Base-by-base conservation (phyloP, 2,797 vertebrate genomes). In the Taeniopygia guttata region DNA sequence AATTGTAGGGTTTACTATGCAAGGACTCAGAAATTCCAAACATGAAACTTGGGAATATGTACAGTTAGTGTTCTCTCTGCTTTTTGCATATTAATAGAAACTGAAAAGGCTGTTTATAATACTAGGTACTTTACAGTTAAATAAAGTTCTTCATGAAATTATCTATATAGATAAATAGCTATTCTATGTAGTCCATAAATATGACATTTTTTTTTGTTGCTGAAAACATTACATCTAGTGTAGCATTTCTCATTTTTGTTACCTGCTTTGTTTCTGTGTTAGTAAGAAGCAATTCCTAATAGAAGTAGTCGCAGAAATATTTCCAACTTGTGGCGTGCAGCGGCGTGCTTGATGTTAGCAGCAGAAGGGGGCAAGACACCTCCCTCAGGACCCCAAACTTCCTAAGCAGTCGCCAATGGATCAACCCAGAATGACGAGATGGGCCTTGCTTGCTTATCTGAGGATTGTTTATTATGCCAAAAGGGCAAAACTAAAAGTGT, bases 71-170 rank as follows among this genome's bases (percentile, higher is more conserved):
- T 43, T 91, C 42, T 84, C 29, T 36, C 26, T 82, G 34, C 32
- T 76, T 51, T 25, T 48, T 3, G 1, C 34, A 34, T 0, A 0
- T 11, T 25, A 48, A 76, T 21, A 63, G 11, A 64, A 62, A 54
- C n/a, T 59, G 62, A 55, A 56, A 56, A 52, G n/a, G 75, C 15
- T 79, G 5, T 30, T 17, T 81, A 1, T 49, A 20, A 6, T 34
- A 8, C 16, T 32, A 13, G 40, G 11, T 25, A 22, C 4, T 84
- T 48, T 17, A 60, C 5, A 54, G 29, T 12, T 55, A 42, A n/a
- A 54, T 11, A 22, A 7, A 66, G 16, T 64, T 84, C 4, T 67
- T 48, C 1, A 8, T 46, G 34, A 27, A 45, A 3, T 52, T 58
- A 48, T 15, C n/a, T 22, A 7, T 58, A 17, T 10, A 52, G 16